Base-by-base conservation (phyloP, 1,140 invertebrate species). In the Drosophila navojoa region DNA sequence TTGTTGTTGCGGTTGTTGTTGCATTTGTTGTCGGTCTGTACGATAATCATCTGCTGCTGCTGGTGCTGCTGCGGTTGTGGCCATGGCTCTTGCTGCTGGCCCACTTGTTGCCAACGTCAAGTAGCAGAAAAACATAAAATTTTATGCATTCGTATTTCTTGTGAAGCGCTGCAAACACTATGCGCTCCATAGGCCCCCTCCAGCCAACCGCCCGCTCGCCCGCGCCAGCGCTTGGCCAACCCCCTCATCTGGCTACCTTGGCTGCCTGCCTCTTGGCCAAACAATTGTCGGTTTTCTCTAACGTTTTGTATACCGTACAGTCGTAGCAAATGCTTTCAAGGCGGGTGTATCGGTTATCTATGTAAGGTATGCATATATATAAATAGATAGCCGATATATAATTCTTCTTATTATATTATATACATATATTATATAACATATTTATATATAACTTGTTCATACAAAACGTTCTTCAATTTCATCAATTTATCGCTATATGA, bases 131-230 rank as follows among this genome's bases (percentile, higher is more conserved):
- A 89, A 84, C 84, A 89, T 89, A 84, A 89, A 89, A 89, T 89
- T 89, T 89, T 89, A 89, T 89, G 84, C 84, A 87, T 87, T 87
- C 84, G 82, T 87, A 87, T 87, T 82, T 87, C 84, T 87, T 87
- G 79, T 77, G 76, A 82, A 89, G 84, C 84, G 73, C 72, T 71
- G 57, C 77, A 76, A 66, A 57, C 77, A 76, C 60, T 62, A 76
- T 58, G 58, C 62, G 25, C 27, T 42, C 49, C 58, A 40, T 38
- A 38, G 35, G 35, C 27, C 54, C 38, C 75, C n/a, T 32, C 5
- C 42, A 45, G 16, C 42, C 42, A 4, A 45, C 6, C 45, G 7
- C 42, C 40, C 19, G 40, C 44, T n/a, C 7, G 6, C 1, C 16
- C 40, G 11, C 25, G 9, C 29, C 38, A 10, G n/a, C 3, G 13